Percentiles rank a stretch among this genome's conserved stretches.
These are phyloP conservation scores for Ethmia dodecea DNA, from an alignment of 2,888 invertebrate species.

Conservation along the genomic window DNA sequence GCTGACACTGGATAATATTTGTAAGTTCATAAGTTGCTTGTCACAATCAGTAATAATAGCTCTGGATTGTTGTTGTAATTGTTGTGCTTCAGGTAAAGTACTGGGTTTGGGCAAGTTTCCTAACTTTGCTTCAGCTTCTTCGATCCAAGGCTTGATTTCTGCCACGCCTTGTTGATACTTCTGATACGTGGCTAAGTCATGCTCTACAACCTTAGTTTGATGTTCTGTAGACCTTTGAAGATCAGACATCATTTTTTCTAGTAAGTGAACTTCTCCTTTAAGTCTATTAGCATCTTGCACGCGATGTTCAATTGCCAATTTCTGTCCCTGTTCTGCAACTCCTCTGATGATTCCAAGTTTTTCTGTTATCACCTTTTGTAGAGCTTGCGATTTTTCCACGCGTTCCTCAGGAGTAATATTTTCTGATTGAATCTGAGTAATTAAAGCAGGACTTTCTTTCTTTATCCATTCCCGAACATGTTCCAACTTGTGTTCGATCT, in stretches of 20 bases:
- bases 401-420: slow-evolving; percentile 91
- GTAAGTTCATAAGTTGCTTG: slow-evolving; percentile 84
- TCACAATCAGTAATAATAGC: slow-evolving; percentile 88
- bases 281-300: slow-evolving; percentile 85
- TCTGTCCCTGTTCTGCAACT: slow-evolving; percentile 86
- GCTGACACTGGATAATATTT: slow-evolving; percentile 84
- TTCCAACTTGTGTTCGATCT: slow-evolving; percentile 85
- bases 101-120: slow-evolving; percentile 85
- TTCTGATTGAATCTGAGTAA: slow-evolving; percentile 85
- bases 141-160: slow-evolving; percentile 92
- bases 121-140: slow-evolving; percentile 90
- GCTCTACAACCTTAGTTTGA: slow-evolving; percentile 85
- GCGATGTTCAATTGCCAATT: slow-evolving; percentile 82
- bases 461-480: slow-evolving; percentile 89
- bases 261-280: slow-evolving; percentile 83
- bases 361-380: slow-evolving; percentile 86
- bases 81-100: slow-evolving; percentile 88
- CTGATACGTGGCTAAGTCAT: slow-evolving; percentile 91
- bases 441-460: slow-evolving; percentile 84
- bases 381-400: slow-evolving; percentile 83
- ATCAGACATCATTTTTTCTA: slow-evolving; percentile 86
- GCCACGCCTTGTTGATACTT: slow-evolving; percentile 88
- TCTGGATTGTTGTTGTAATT: slow-evolving; percentile 84
- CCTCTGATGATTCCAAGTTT: slow-evolving; percentile 85
- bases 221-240: slow-evolving; percentile 86